Evolutionary conservation across 2,888 invertebrate species (phyloP).

Genomic region (Pyrochroa serraticornis): DNA sequence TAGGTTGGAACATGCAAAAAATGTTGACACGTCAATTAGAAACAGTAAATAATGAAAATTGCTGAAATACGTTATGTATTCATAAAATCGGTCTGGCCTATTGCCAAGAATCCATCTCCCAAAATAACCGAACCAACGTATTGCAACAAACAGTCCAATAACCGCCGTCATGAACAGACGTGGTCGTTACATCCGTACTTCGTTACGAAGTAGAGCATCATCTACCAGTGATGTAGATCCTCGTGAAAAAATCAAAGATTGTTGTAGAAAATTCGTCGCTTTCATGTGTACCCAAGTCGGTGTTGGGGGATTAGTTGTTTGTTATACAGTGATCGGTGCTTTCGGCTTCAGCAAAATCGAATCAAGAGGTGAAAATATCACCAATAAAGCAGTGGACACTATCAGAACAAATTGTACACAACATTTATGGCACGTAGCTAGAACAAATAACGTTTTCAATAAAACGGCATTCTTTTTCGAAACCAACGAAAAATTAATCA

Average conservation of each 20-base stretch:
- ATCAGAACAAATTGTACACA: conserved; percentile 66
- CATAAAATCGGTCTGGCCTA: too few relatives aligned
- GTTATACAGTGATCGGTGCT: conserved; percentile 86
- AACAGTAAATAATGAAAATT: too few relatives aligned
- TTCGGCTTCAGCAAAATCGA: conserved; percentile 82
- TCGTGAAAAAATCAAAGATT: conserved; percentile 82
- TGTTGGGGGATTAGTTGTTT: conserved; percentile 85
- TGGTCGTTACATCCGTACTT: conserved; percentile 36
- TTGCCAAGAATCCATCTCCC: too few relatives aligned
- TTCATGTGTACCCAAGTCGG: conserved; percentile 94
- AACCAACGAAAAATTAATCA: conserved; percentile 66
- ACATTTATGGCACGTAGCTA: conserved; percentile 69
- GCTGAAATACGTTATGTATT: too few relatives aligned
- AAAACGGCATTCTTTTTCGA: conserved; percentile 66
- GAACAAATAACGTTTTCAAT: conserved; percentile 72
- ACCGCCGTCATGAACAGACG: conserved; percentile 20
- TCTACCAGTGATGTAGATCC: conserved; percentile 69
- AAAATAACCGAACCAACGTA: too few relatives aligned
- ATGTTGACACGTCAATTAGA: too few relatives aligned
- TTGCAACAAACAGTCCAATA: too few relatives aligned
- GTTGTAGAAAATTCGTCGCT: conserved; percentile 82
- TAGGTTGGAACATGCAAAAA: too few relatives aligned
- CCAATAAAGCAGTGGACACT: conserved; percentile 28
- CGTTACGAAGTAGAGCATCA: conserved; percentile 54
- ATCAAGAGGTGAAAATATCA: conserved; percentile 53